A percentile compares a stretch with the other conserved stretches of the same genome.
Conservation (phyloP, 1,140 invertebrate genomes). For the Gryon sp. region DNA sequence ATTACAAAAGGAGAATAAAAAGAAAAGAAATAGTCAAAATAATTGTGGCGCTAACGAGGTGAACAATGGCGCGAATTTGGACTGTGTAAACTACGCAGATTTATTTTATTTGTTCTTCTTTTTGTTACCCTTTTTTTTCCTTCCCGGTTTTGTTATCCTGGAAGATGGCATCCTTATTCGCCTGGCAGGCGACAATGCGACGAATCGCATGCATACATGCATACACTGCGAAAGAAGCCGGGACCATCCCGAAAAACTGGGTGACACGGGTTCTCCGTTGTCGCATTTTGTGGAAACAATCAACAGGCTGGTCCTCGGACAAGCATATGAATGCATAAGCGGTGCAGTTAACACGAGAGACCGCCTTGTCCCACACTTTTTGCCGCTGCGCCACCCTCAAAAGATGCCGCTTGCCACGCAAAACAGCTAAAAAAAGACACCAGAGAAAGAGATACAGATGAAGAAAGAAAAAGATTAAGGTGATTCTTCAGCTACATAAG, state of each 20-base stretch:
- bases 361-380: conserved; percentile 70
- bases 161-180: conserved; percentile 22
- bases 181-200: conserved; percentile 43
- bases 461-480: no score
- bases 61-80: conserved; percentile 50
- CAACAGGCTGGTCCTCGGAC: conserved; percentile 71
- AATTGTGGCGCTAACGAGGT: conserved; percentile 17
- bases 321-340: conserved; percentile 79
- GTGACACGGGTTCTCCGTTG: conserved; percentile 66
- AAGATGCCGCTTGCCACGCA: conserved; percentile 68
- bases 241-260: conserved; percentile 50
- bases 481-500: no score
- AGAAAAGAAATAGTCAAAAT: conserved; percentile 11
- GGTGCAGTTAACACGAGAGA: conserved; percentile 74
- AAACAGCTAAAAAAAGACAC: no score
- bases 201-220: conserved; percentile 50
- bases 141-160: conserved; percentile 9
- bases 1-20: conserved; percentile 1
- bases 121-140: conserved; percentile 5
- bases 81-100: conserved; percentile 9
- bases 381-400: conserved; percentile 68
- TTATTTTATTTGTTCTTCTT: no score
- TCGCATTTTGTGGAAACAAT: conserved; percentile 78
- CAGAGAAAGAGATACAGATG: no score
- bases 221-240: conserved; percentile 36